phyloP scores from a whole-genome alignment of 2,888 invertebrate genomes.

The Alentia gelatinosa region DNA sequence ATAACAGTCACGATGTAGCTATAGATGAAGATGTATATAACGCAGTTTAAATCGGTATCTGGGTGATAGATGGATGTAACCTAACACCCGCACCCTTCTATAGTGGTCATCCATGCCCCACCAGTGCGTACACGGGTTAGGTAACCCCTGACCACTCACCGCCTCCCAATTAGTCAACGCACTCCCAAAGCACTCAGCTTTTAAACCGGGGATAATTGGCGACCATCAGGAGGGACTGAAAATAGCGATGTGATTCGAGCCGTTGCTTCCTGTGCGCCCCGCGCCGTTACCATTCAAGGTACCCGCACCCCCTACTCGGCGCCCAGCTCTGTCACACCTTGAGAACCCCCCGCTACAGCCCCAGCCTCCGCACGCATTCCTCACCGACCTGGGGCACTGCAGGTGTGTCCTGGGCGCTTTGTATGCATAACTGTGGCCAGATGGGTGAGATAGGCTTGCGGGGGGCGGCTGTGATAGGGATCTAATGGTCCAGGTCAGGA shows the following conservation, averaged over 20 bases:
- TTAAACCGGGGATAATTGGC: background rate
- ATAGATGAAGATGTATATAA: too few relatives aligned
- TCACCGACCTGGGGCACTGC: background rate
- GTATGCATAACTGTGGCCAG: conserved; percentile 40
- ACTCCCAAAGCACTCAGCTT: background rate
- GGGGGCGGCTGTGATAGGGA: conserved; percentile 14
- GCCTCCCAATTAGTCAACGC: background rate
- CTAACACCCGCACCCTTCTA: background rate
- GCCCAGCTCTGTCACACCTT: background rate
- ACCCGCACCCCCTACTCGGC: background rate
- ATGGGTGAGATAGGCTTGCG: background rate
- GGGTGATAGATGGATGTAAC: background rate
- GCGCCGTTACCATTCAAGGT: background rate
- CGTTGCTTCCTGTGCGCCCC: background rate
- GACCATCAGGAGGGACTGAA: background rate
- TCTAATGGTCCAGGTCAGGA: background rate
- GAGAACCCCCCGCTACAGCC: background rate
- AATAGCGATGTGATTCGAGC: background rate
- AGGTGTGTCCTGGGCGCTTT: background rate
- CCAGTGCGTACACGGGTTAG: background rate
- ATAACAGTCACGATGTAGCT: too few relatives aligned
- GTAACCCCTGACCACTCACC: background rate
- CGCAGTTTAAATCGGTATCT: too few relatives aligned
- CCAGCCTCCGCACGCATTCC: background rate
- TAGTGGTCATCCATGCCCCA: background rate